phyloP scores from a whole-genome alignment of 2,797 vertebrate species.

The Cuniculus paca region DNA sequence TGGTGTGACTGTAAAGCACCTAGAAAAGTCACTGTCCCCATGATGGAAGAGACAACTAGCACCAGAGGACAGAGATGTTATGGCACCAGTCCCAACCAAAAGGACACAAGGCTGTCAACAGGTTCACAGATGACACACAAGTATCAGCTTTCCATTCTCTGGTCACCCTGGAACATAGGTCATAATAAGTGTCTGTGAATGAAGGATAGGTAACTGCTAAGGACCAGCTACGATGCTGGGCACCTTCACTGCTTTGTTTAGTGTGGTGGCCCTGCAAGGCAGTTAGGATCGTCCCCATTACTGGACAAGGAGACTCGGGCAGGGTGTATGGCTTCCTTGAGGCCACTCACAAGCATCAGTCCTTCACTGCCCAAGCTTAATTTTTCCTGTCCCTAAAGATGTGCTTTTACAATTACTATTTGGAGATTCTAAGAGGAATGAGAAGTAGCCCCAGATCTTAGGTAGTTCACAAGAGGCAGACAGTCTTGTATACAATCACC shows the following conservation, averaged over 20 bases:
- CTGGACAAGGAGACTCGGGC: neutral
- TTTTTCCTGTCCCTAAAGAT: constrained; percentile 15
- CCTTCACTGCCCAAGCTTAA: neutral
- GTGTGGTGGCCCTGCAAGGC: neutral
- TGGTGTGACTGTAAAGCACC: neutral
- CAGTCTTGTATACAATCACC: neutral
- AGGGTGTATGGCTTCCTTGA: neutral
- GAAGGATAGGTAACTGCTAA: neutral
- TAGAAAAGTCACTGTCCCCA: neutral
- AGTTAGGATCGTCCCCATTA: neutral
- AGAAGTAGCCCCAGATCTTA: neutral
- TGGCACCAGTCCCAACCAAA: neutral
- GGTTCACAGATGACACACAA: rapidly evolving
- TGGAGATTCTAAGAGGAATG: neutral
- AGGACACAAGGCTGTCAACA: neutral
- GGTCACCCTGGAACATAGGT: neutral
- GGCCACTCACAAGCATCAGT: neutral
- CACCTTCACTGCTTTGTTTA: neutral
- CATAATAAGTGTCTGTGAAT: neutral
- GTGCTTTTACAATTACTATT: neutral
- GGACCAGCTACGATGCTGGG: neutral
- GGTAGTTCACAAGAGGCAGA: neutral
- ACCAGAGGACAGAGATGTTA: neutral
- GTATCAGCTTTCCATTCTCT: neutral
- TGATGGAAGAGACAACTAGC: neutral